A percentile compares a stretch with the other conserved stretches of the same genome.
Conservation (phyloP, 2,797 vertebrate genomes). For the Clamator glandarius region DNA sequence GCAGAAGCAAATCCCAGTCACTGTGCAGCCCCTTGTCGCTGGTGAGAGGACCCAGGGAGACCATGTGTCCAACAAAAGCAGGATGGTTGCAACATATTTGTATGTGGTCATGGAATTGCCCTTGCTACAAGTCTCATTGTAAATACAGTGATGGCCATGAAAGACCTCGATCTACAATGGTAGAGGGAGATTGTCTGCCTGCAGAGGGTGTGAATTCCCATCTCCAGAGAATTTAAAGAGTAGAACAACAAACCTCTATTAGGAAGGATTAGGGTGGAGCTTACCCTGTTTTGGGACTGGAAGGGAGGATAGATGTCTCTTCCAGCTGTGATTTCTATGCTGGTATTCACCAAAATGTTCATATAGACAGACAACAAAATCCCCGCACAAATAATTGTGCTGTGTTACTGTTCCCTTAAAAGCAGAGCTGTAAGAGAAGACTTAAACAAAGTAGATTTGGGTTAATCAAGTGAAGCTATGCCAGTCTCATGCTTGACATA, state of each 20-base stretch:
- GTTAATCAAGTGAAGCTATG: conserved; percentile 34
- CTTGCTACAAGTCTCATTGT: not conserved
- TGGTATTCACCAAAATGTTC: not conserved
- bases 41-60: not conserved
- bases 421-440: conserved; percentile 15
- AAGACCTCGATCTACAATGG: not conserved
- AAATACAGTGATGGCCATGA: fast-evolving
- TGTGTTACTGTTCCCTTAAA: conserved; percentile 40
- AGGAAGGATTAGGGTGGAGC: not conserved
- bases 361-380: not conserved
- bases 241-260: not conserved
- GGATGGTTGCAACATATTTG: not conserved
- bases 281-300: not conserved
- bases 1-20: not conserved
- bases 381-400: not conserved
- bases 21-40: fast-evolving
- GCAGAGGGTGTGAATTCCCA: not conserved
- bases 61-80: fast-evolving
- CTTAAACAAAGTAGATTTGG: conserved; percentile 40
- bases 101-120: not conserved
- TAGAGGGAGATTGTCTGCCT: not conserved
- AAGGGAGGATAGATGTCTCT: not conserved
- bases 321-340: not conserved
- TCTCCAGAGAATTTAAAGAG: not conserved
- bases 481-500: not conserved